Conservation (phyloP, 2,888 invertebrate genomes). For the Phortica okadai region DNA sequence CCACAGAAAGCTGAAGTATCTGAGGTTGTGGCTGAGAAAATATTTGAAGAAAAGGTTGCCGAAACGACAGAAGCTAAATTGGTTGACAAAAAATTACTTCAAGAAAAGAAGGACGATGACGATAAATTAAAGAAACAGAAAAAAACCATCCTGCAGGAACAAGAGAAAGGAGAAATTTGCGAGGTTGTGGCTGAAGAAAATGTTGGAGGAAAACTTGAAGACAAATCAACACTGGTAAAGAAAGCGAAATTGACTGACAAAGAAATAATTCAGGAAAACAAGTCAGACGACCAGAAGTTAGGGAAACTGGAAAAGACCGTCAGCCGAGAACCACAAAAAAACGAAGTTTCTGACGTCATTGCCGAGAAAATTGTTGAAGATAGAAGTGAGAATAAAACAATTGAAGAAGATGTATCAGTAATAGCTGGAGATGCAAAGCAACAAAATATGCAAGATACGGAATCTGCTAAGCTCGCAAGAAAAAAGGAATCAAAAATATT, state of each 20-base stretch:
- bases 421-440: conserved; percentile 15
- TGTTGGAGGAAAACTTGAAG: conserved; percentile 13
- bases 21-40: conserved; percentile 36
- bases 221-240: conserved; percentile 44
- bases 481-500: conserved; percentile 17
- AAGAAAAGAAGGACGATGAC: conserved; percentile 32
- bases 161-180: conserved; percentile 27
- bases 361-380: conserved; percentile 32
- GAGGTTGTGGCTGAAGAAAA: conserved; percentile 28
- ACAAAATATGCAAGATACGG: conserved; percentile 21
- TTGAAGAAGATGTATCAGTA: conserved; percentile 43
- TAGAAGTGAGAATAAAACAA: conserved; percentile 31
- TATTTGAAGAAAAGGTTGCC: conserved; percentile 31
- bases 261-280: conserved; percentile 51
- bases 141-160: conserved; percentile 1
- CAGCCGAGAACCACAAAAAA: conserved; percentile 21
- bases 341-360: conserved; percentile 24
- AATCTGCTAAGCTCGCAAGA: not conserved
- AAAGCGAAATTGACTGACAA: conserved; percentile 25
- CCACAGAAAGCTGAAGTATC: conserved; percentile 23
- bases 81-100: conserved; percentile 27
- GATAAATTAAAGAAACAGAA: conserved; percentile 41
- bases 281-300: conserved; percentile 39
- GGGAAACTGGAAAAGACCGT: conserved; percentile 33
- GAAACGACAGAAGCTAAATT: conserved; percentile 40